Percentiles rank a stretch among this genome's conserved stretches.
Evolutionary conservation across 1,140 invertebrate genomes (phyloP).

Genomic region (Ceratina calcarata): DNA sequence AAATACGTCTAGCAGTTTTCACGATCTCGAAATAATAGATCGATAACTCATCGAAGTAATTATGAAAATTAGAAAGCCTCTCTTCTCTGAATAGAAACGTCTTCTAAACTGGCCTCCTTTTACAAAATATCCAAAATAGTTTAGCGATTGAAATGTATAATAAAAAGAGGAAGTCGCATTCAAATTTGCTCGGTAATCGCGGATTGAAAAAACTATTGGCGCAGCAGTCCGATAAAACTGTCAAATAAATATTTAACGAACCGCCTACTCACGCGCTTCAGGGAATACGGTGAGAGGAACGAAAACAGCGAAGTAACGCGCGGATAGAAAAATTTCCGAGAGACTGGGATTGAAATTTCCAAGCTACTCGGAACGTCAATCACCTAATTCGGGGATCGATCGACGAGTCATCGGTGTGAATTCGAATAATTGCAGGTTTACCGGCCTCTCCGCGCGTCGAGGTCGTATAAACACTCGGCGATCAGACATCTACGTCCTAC

Average conservation of each 20-base stretch:
- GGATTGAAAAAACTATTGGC: not conserved
- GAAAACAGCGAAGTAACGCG: constrained; percentile 7
- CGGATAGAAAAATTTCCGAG: constrained; percentile 16
- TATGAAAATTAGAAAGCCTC: constrained; percentile 36
- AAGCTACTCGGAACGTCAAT: constrained; percentile 57
- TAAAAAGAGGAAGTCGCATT: not conserved
- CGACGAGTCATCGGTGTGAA: constrained; percentile 21
- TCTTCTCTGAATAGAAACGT: constrained; percentile 44
- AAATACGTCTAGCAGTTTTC: not conserved
- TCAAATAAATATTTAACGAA: constrained; percentile 52
- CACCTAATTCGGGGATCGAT: constrained; percentile 61
- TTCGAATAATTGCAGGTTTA: constrained; percentile 57
- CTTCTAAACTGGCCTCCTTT: not conserved
- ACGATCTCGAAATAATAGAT: not conserved
- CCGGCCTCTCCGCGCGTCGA: constrained; percentile 7
- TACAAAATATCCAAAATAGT: not conserved
- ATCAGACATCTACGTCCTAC: constrained; percentile 30
- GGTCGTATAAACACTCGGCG: constrained; percentile 54
- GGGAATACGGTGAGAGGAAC: not conserved
- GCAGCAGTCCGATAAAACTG: constrained; percentile 20
- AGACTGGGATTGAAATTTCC: constrained; percentile 31
- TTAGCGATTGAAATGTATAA: not conserved
- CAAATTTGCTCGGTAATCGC: not conserved
- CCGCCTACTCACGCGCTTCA: constrained; percentile 9
- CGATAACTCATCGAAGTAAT: not conserved